A percentile compares a stretch with the other conserved stretches of the same genome.
Conservation (phyloP, 2,888 invertebrate species). For the Candidula unifasciata region DNA sequence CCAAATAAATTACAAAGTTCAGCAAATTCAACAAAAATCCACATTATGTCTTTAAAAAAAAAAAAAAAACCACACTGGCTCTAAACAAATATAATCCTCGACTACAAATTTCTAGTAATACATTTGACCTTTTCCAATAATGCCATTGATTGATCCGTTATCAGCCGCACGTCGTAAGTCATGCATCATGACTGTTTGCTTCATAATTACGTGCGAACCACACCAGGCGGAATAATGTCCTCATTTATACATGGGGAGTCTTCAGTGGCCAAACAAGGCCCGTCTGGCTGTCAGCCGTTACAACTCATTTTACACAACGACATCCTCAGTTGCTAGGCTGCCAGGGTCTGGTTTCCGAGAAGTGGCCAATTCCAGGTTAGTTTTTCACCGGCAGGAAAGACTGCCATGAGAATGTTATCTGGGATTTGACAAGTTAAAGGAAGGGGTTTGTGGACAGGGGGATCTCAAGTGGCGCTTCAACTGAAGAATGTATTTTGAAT, state of each 20-base stretch:
- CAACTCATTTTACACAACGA: neutral
- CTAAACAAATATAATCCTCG: conserved; percentile 18
- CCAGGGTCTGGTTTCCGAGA: neutral
- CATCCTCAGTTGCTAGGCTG: neutral
- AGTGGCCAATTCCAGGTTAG: neutral
- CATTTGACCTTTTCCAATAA: neutral
- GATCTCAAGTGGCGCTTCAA: no score
- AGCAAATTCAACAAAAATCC: no score
- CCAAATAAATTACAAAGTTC: no score
- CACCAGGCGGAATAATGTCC: conserved; percentile 13
- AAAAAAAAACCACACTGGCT: no score
- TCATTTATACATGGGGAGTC: conserved; percentile 25
- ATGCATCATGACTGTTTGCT: conserved; percentile 34
- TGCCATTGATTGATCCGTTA: conserved; percentile 16
- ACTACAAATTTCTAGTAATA: neutral
- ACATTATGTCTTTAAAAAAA: no score
- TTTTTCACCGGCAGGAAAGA: neutral
- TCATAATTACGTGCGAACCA: neutral
- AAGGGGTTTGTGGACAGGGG: no score
- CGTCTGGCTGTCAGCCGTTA: conserved; percentile 26
- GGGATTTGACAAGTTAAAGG: no score
- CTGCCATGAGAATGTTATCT: neutral
- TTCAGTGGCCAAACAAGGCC: conserved; percentile 18
- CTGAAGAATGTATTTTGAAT: no score
- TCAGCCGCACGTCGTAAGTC: neutral